These are phyloP conservation scores for Steinernema carpocapsae DNA, from an alignment of 2,888 invertebrate species.

Conservation along the genomic window DNA sequence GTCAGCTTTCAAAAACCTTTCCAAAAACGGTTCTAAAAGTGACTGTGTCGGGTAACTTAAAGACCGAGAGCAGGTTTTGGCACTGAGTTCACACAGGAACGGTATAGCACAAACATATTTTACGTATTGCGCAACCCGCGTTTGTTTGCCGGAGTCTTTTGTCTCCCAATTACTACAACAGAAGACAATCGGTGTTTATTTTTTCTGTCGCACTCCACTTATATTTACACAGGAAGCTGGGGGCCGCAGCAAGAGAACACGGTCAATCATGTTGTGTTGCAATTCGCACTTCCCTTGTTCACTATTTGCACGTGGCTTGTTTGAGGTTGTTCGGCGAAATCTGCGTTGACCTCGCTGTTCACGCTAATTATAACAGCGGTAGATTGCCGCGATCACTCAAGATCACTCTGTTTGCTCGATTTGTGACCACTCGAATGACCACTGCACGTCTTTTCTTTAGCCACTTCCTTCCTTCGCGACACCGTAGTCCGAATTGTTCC, in stretches of 20 bases:
- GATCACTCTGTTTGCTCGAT: constrained; percentile 27
- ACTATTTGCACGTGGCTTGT: not conserved
- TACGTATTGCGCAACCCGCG: constrained; percentile 15
- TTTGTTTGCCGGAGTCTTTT: constrained; percentile 13
- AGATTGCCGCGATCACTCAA: constrained; percentile 18
- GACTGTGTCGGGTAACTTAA: too few species aligned
- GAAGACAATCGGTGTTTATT: constrained; percentile 28
- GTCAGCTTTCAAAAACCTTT: too few species aligned
- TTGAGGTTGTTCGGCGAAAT: not conserved
- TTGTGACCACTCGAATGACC: constrained; percentile 26
- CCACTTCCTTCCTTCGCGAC: not conserved
- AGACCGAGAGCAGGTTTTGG: too few species aligned
- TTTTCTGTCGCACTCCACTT: constrained; percentile 13
- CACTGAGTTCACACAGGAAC: too few species aligned
- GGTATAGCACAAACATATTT: not conserved
- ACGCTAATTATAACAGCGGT: constrained; percentile 14
- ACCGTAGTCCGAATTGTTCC: constrained; percentile 28
- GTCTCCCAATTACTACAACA: not conserved
- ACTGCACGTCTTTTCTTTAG: constrained; percentile 4
- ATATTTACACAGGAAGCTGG: not conserved
- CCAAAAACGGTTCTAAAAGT: too few species aligned
- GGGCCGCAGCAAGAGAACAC: not conserved
- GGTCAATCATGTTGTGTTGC: not conserved
- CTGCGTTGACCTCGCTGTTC: constrained; percentile 10
- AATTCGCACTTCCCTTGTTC: constrained; percentile 16